Evolutionary conservation across 2,888 invertebrate species (phyloP), one percentile per base, ranked within the genome.

Genomic region (Euzetes globulus): DNA sequence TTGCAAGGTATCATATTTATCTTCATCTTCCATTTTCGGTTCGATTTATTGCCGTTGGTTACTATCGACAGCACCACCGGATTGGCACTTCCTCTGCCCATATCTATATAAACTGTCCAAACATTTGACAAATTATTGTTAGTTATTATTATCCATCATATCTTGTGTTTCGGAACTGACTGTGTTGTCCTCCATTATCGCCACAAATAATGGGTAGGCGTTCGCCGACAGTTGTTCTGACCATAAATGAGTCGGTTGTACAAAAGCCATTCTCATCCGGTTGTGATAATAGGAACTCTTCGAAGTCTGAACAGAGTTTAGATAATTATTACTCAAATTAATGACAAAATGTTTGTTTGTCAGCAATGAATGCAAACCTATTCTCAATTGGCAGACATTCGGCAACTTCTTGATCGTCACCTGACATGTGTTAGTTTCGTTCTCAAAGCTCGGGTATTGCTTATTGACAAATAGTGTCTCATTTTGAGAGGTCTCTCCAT

Each of bases 391-490:
- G 79, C 92, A 93, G 19, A 93, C 88, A 79, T 91, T 90, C 0
- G 89, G 88, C 80, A 89, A 88, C 82, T 93, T 93, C 71, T 90
- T 82, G 13, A 94, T 85, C 0, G 91, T 92, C 6, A 92, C 86
- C 81, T 93, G 92, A 79, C 93, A 94, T 27, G 92, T 92, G 0
- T 90, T 90, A 0, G 90, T 90, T 0, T 88, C 89, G 78, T 92
- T 91, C 80, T 87, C 91, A 0, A 89, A 86, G 0, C 86, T 85
- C 0, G 93, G 93, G 83, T 91, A 91, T 76, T 90, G 90, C 1
- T 87, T 86, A 82, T 92, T 92, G 0, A 92, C 91, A 82, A 94
- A 94, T 80, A 92, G 91, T 0, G 93, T 92, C 1, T 90, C 89
- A 81, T 94, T 94, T 80, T 91, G 90, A 0, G 87, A 85, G 0